Conservation (phyloP, 1,140 invertebrate species). For the Cydia strobilella region DNA sequence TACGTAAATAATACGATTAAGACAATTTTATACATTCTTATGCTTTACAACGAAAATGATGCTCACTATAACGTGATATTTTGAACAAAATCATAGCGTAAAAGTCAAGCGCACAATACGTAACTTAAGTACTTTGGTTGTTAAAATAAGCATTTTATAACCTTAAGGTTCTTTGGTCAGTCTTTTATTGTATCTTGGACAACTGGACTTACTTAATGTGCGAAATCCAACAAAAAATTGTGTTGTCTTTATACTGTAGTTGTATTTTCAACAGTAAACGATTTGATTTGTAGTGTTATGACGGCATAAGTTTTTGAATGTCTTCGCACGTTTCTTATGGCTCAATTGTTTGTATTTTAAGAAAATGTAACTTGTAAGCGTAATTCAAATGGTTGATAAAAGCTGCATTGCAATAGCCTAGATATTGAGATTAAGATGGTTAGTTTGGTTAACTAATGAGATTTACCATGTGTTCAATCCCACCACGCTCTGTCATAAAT, state of each 20-base stretch:
- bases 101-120: constrained; percentile 26
- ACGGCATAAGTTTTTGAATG: too few relatives aligned
- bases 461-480: constrained; percentile 30
- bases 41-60: constrained; percentile 28
- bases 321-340: neutral
- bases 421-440: neutral
- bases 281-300: neutral
- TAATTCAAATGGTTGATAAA: constrained; percentile 9
- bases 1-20: constrained; percentile 7
- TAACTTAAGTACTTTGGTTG: neutral
- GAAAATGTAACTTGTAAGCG: neutral
- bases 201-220: neutral
- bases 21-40: constrained; percentile 23
- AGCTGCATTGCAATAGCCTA: neutral
- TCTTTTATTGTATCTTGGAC: constrained; percentile 2
- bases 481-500: constrained; percentile 16
- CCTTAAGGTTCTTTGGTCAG: neutral
- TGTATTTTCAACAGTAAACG: constrained; percentile 1
- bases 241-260: too few relatives aligned
- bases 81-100: constrained; percentile 9
- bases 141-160: constrained; percentile 2
- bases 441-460: neutral
- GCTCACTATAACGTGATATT: constrained; percentile 22
- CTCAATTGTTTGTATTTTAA: neutral
- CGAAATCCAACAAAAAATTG: neutral